phyloP scores from a whole-genome alignment of 2,888 invertebrate genomes.

The Branchipolynoe longqiensis region DNA sequence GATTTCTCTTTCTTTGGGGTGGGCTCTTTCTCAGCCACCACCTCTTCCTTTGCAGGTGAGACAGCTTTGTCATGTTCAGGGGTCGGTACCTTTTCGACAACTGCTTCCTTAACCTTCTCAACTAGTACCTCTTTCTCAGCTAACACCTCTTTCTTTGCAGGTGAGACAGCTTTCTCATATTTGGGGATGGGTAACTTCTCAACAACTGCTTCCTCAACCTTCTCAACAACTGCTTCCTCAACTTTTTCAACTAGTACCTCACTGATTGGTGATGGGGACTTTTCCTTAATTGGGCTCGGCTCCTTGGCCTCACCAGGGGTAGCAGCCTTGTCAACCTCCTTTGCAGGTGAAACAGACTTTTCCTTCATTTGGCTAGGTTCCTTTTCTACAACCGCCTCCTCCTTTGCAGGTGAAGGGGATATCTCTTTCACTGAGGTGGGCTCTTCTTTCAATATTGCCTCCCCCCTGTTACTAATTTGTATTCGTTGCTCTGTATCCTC shows the following conservation, averaged over 20 bases:
- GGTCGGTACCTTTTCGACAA: constrained; percentile 3
- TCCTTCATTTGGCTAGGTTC: constrained; percentile 13
- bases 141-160: background rate
- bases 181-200: constrained; percentile 86
- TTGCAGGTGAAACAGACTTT: constrained; percentile 3
- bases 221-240: constrained; percentile 78
- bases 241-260: background rate
- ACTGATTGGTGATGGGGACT: constrained; percentile 22
- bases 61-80: constrained; percentile 3
- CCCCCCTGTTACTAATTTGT: constrained; percentile 60
- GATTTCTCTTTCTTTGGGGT: background rate
- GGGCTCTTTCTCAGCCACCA: constrained; percentile 30
- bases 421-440: constrained; percentile 63
- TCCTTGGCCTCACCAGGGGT: background rate
- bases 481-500: background rate
- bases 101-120: background rate
- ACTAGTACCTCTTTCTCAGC: background rate
- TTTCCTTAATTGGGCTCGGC: constrained; percentile 7
- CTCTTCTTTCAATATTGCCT: constrained; percentile 84
- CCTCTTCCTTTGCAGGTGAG: constrained; percentile 5
- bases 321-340: background rate
- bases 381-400: background rate
- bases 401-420: constrained; percentile 67
- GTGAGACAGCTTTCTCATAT: constrained; percentile 82
- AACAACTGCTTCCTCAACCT: constrained; percentile 65